Conservation (phyloP, 2,113 vertebrate species). For the Mesembrinibis cayennensis region DNA sequence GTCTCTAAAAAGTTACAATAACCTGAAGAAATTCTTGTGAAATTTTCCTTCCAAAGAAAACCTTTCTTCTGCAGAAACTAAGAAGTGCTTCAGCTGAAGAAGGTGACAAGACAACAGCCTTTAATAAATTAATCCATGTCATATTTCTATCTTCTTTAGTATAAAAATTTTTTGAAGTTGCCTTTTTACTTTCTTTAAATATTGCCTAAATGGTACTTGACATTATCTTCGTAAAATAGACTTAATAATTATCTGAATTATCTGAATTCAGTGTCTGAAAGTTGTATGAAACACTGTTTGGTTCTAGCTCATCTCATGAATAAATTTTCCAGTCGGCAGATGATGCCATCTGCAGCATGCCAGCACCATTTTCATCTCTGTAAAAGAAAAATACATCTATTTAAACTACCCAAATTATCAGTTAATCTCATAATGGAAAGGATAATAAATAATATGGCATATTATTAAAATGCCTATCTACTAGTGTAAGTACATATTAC, state of each 20-base stretch:
- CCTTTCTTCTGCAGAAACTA: background rate
- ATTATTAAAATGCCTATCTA: background rate
- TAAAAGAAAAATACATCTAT: background rate
- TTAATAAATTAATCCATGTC: background rate
- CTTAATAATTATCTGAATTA: background rate
- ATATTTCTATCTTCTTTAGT: background rate
- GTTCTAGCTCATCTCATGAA: background rate
- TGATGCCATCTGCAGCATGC: background rate
- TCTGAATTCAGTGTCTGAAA: background rate
- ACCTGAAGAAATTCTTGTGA: background rate
- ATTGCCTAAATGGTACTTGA: background rate
- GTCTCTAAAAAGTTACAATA: background rate
- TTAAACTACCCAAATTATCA: background rate
- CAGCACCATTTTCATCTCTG: background rate
- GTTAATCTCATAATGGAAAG: background rate
- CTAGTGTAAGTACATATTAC: background rate
- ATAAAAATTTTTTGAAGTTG: background rate
- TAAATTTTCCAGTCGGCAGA: background rate
- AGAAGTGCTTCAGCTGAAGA: background rate
- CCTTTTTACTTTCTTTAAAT: background rate
- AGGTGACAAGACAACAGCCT: background rate
- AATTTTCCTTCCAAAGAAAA: background rate
- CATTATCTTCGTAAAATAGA: background rate
- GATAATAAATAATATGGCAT: background rate
- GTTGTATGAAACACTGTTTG: background rate